Evolutionary conservation across 2,888 invertebrate species (phyloP).

Genomic region (Perithous albicinctus): DNA sequence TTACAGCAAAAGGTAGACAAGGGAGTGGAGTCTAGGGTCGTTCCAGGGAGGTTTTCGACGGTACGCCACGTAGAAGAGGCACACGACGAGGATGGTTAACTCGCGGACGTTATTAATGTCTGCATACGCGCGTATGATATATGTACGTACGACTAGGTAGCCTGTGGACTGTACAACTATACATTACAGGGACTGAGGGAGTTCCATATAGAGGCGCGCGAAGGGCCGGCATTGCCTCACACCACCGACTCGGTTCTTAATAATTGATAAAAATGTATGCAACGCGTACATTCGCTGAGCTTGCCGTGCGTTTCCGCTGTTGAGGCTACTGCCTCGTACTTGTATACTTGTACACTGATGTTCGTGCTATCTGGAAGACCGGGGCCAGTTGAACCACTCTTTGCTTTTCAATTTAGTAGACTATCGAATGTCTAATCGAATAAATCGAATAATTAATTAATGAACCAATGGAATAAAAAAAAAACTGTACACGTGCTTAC

Average conservation of each 20-base stretch:
- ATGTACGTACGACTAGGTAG: constrained; percentile 53
- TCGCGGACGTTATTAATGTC: constrained; percentile 83
- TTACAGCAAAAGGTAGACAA: constrained; percentile 32
- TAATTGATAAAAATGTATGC: constrained; percentile 85
- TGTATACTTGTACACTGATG: constrained; percentile 20
- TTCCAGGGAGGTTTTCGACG: constrained; percentile 22
- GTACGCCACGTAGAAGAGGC: constrained; percentile 11
- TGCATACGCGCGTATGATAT: constrained; percentile 63
- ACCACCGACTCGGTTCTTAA: constrained; percentile 80
- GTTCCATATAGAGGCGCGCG: constrained; percentile 25
- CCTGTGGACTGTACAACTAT: constrained; percentile 50
- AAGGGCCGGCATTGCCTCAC: constrained; percentile 51
- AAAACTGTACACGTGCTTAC: no score
- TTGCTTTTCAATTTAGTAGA: no score
- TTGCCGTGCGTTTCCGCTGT: constrained; percentile 18
- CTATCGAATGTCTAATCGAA: no score
- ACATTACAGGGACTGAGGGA: constrained; percentile 30
- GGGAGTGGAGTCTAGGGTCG: constrained; percentile 55
- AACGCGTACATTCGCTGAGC: constrained; percentile 71
- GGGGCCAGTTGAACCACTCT: no score
- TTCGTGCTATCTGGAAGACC: no score
- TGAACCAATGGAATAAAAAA: no score
- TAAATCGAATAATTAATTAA: no score
- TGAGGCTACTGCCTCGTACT: constrained; percentile 8
- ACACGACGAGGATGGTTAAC: constrained; percentile 71